Evolutionary conservation across 2,113 vertebrate species (phyloP).

Genomic region (Xerus inauris): DNA sequence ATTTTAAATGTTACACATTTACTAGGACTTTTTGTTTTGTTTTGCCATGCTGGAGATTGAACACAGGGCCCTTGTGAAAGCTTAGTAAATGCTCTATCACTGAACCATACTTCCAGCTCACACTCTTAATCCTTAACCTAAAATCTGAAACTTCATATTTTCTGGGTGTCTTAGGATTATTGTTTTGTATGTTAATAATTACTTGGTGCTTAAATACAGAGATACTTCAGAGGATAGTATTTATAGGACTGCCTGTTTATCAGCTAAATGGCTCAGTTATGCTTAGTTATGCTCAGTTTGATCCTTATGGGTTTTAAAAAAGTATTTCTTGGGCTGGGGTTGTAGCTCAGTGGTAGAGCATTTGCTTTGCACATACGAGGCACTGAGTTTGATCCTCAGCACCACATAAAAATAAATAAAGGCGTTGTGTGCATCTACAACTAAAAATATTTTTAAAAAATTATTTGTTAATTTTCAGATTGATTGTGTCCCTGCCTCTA

Average conservation of each 20-base stretch:
- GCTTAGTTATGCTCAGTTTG: background rate
- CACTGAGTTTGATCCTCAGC: too few relatives aligned
- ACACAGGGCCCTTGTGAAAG: background rate
- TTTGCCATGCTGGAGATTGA: background rate
- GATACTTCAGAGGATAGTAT: background rate
- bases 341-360: too few relatives aligned
- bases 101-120: background rate
- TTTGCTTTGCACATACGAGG: too few relatives aligned
- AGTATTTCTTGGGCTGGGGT: background rate
- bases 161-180: background rate
- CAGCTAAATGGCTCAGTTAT: background rate
- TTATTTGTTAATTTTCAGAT: slow-evolving; percentile 2
- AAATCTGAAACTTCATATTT: slow-evolving; percentile 30
- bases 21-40: background rate
- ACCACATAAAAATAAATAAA: too few relatives aligned
- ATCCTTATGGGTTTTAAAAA: background rate
- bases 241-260: background rate
- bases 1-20: slow-evolving; percentile 6
- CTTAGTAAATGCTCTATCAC: background rate
- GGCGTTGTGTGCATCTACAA: too few relatives aligned
- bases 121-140: background rate
- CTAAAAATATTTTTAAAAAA: background rate
- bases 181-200: slow-evolving; percentile 20
- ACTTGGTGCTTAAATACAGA: background rate
- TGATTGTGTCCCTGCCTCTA: background rate